Percentiles rank a stretch among this genome's conserved stretches.
Conservation (phyloP, 2,888 invertebrate species). For the Smittia sp. region DNA sequence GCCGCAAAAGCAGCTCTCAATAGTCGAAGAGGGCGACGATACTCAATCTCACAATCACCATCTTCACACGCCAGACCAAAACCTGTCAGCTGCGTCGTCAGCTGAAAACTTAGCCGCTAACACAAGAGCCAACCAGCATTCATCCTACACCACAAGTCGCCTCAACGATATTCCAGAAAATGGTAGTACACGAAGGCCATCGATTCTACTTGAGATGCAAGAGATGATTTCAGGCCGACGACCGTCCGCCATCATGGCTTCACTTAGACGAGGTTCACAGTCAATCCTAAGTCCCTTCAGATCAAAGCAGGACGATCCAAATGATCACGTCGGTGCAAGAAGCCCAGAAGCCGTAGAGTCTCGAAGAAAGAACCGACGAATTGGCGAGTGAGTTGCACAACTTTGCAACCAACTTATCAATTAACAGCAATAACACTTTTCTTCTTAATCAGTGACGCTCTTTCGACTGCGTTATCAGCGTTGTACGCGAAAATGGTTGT, state of each 20-base stretch:
- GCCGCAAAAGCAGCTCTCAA: background rate
- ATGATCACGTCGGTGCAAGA: slow-evolving; percentile 42
- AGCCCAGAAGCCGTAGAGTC: slow-evolving; percentile 47
- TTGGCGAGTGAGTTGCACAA: slow-evolving; percentile 54
- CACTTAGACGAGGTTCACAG: slow-evolving; percentile 57
- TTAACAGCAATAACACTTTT: background rate
- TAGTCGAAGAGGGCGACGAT: slow-evolving; percentile 36
- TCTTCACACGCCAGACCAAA: background rate
- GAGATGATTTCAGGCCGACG: slow-evolving; percentile 55
- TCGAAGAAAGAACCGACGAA: slow-evolving; percentile 52
- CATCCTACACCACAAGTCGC: background rate
- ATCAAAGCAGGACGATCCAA: slow-evolving; percentile 46
- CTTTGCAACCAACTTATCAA: background rate
- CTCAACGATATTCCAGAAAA: background rate
- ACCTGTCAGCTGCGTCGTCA: background rate
- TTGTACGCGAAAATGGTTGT: slow-evolving; percentile 83
- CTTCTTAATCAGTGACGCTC: slow-evolving; percentile 60
- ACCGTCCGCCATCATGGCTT: slow-evolving; percentile 64
- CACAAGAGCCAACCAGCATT: background rate
- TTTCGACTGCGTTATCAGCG: slow-evolving; percentile 72
- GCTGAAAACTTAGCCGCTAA: slow-evolving; percentile 5
- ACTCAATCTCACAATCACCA: background rate
- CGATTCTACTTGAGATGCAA: slow-evolving; percentile 47
- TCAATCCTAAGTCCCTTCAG: slow-evolving; percentile 14
- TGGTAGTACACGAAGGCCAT: slow-evolving; percentile 49